These are phyloP conservation scores for Andinoacara biseriatus DNA, from an alignment of 2,113 vertebrate genomes.

Conservation along the genomic window DNA sequence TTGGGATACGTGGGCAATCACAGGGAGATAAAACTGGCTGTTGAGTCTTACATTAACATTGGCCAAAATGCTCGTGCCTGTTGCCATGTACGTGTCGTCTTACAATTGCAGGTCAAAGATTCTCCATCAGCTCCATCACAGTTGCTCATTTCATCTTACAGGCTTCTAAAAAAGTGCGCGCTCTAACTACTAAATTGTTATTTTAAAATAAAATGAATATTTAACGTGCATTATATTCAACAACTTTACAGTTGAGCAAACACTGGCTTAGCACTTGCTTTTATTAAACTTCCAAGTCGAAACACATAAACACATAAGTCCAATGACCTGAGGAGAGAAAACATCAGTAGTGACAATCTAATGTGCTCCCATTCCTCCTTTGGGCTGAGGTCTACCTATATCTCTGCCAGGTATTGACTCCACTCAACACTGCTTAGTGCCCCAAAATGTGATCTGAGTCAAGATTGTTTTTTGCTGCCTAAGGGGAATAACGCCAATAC, in stretches of 20 bases:
- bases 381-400: slow-evolving; percentile 47
- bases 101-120: neutral
- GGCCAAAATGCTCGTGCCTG: no score
- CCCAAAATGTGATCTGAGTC: slow-evolving; percentile 65
- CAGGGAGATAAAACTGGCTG: neutral
- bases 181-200: neutral
- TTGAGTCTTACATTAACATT: neutral
- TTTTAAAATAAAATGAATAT: neutral
- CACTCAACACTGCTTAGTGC: slow-evolving; percentile 71
- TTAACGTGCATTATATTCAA: neutral
- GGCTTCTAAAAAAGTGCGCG: no score
- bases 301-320: slow-evolving; percentile 43
- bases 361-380: slow-evolving; percentile 62
- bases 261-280: neutral
- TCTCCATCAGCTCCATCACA: neutral
- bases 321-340: slow-evolving; percentile 58
- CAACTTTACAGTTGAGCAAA: neutral
- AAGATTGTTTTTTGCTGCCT: slow-evolving; percentile 67
- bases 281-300: slow-evolving; percentile 19
- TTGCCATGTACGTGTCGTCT: neutral
- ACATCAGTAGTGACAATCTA: slow-evolving; percentile 60
- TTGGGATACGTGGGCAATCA: neutral
- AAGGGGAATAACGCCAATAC: slow-evolving; percentile 43
- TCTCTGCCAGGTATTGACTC: slow-evolving; percentile 73
- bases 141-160: no score